A percentile compares a stretch with the other conserved stretches of the same genome.
Evolutionary conservation across 2,888 invertebrate species (phyloP).

Genomic region (Tenthredo mesomela): DNA sequence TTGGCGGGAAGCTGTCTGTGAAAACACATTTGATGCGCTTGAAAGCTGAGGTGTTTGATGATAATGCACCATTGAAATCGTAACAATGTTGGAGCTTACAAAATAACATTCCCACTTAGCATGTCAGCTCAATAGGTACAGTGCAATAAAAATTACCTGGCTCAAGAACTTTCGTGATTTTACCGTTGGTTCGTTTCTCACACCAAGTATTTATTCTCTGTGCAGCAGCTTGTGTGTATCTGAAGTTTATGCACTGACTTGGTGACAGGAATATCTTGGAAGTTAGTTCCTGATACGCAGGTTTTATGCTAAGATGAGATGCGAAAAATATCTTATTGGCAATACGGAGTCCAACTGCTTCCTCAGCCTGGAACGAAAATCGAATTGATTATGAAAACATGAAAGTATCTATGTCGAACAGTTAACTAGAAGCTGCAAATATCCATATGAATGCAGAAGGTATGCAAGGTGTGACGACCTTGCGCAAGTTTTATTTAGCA

Average conservation of each 20-base stretch:
- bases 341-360: slow-evolving; percentile 82
- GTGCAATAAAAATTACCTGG: slow-evolving; percentile 70
- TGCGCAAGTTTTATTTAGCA: too few species aligned
- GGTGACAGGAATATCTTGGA: slow-evolving; percentile 83
- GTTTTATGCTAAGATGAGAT: slow-evolving; percentile 77
- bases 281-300: slow-evolving; percentile 81
- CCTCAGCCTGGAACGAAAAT: slow-evolving; percentile 62
- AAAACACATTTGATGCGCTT: slow-evolving; percentile 30
- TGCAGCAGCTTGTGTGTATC: slow-evolving; percentile 75
- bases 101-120: neutral
- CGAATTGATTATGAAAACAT: too few species aligned
- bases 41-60: neutral
- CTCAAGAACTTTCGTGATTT: slow-evolving; percentile 88
- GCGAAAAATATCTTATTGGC: slow-evolving; percentile 88
- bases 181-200: slow-evolving; percentile 87
- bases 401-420: too few species aligned
- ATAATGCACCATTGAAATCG: neutral
- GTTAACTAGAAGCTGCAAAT: too few species aligned
- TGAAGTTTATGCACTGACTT: slow-evolving; percentile 84
- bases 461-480: too few species aligned
- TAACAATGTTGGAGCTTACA: too few species aligned
- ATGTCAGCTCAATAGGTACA: neutral
- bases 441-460: too few species aligned
- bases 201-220: slow-evolving; percentile 89
- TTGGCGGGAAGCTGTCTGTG: slow-evolving; percentile 78